Evolutionary conservation across 2,113 vertebrate genomes (phyloP).

Genomic region (Gymnobelideus leadbeateri): DNA sequence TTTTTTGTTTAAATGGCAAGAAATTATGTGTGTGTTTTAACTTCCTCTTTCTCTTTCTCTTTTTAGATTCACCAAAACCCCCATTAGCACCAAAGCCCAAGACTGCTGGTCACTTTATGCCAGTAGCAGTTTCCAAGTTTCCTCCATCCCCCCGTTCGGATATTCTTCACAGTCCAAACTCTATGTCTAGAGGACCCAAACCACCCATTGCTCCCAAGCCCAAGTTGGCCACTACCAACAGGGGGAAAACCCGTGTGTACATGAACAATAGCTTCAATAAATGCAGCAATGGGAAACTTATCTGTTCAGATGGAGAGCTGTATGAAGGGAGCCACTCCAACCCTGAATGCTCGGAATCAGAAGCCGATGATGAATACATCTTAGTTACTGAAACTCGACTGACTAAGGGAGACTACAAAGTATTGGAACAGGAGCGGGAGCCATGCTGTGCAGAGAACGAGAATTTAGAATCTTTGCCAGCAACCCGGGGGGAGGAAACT

Average conservation of each 20-base stretch:
- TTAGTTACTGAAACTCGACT: constrained; percentile 73
- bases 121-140: constrained; percentile 84
- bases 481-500: constrained; percentile 65
- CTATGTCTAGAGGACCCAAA: constrained; percentile 90
- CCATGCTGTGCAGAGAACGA: constrained; percentile 62
- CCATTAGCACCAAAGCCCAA: constrained; percentile 92
- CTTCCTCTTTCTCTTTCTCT: constrained; percentile 74
- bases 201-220: constrained; percentile 95
- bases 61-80: constrained; percentile 93
- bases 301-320: constrained; percentile 82
- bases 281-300: constrained; percentile 88
- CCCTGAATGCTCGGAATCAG: constrained; percentile 72
- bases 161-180: constrained; percentile 79
- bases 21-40: constrained; percentile 57
- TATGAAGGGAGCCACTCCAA: constrained; percentile 74
- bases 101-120: constrained; percentile 86
- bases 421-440: constrained; percentile 66
- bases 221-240: constrained; percentile 83
- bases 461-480: constrained; percentile 50
- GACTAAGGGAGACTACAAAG: constrained; percentile 71
- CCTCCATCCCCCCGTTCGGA: constrained; percentile 88
- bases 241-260: constrained; percentile 82
- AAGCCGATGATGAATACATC: constrained; percentile 80
- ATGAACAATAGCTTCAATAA: constrained; percentile 84
- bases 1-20: background rate